Evolutionary conservation across 2,113 vertebrate genomes (phyloP).

Genomic region (Aptenodytes forsteri): DNA sequence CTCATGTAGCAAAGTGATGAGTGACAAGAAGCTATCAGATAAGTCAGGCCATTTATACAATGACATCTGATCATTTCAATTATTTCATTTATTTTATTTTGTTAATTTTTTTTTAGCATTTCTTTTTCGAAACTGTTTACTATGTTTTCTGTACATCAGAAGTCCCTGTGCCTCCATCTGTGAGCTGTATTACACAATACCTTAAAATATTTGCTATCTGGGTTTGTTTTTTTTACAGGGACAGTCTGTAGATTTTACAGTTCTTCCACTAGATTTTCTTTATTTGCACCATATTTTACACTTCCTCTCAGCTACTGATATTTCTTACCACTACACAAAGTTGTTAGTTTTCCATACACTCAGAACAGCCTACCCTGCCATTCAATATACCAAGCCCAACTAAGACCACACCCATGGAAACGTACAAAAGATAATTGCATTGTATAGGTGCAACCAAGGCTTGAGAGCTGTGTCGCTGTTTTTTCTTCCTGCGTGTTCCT

Average conservation of each 20-base stretch:
- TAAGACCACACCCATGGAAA: neutral
- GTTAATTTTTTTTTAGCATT: neutral
- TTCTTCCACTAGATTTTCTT: neutral
- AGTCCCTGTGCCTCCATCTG: neutral
- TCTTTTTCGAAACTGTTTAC: neutral
- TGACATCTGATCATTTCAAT: neutral
- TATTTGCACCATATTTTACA: neutral
- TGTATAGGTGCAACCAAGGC: neutral
- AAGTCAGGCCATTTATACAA: neutral
- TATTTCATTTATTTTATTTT: neutral
- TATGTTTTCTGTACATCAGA: neutral
- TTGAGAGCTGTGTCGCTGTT: rapidly evolving
- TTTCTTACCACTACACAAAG: neutral
- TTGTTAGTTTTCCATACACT: neutral
- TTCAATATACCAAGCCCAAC: neutral
- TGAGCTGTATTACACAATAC: neutral
- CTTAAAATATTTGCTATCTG: neutral
- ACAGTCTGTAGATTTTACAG: neutral
- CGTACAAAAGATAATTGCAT: neutral
- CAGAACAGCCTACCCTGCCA: neutral
- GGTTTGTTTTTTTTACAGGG: neutral
- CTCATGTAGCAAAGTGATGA: neutral
- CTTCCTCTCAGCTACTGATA: neutral
- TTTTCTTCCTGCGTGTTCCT: neutral
- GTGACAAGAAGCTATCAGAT: neutral